Evolutionary conservation across 2,113 vertebrate genomes (phyloP).

Genomic region (Xyliphius kryptos): DNA sequence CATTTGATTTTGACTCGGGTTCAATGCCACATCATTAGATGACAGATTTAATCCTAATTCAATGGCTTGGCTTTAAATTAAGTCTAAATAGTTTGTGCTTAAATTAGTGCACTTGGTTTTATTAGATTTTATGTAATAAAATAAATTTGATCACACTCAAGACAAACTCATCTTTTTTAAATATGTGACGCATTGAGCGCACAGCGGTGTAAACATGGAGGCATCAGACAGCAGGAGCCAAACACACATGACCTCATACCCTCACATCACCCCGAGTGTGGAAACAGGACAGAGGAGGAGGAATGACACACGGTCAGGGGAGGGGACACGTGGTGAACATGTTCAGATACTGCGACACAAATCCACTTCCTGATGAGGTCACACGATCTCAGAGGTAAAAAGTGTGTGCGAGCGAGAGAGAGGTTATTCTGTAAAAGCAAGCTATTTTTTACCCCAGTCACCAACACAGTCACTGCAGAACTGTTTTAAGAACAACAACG

Average conservation of each 20-base stretch:
- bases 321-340: neutral
- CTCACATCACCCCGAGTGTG: neutral
- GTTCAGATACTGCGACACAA: neutral
- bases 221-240: neutral
- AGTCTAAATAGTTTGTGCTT: too few relatives aligned
- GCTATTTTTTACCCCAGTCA: neutral
- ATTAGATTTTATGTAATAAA: too few relatives aligned
- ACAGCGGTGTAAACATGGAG: neutral
- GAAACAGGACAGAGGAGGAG: neutral
- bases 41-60: too few relatives aligned
- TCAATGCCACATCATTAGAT: too few relatives aligned
- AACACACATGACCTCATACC: slow-evolving; percentile 23
- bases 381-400: neutral
- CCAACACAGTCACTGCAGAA: neutral
- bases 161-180: too few relatives aligned
- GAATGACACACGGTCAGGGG: neutral
- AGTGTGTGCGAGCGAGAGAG: too few relatives aligned
- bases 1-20: too few relatives aligned
- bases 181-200: too few relatives aligned
- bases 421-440: neutral
- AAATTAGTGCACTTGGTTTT: too few relatives aligned
- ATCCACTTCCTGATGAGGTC: slow-evolving; percentile 22
- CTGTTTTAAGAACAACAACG: too few relatives aligned
- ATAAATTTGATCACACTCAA: too few relatives aligned
- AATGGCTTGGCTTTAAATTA: too few relatives aligned